phyloP scores from a whole-genome alignment of 2,113 vertebrate genomes.

The Gobius niger region DNA sequence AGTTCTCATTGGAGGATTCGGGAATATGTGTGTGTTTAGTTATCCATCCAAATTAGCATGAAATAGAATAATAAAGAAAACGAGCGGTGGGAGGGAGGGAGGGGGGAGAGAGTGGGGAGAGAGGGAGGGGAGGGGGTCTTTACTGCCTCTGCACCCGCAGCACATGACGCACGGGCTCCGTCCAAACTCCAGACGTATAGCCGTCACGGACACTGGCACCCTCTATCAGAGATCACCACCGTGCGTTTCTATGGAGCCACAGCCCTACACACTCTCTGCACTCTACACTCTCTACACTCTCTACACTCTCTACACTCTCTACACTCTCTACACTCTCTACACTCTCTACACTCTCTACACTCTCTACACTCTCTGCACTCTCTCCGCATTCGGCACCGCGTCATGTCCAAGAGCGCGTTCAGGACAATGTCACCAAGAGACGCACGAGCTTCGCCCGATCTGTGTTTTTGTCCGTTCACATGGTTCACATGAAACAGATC shows the following conservation, averaged over 20 bases:
- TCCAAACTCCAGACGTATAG: constrained; percentile 54
- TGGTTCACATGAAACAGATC: too few relatives aligned
- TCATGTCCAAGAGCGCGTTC: neutral
- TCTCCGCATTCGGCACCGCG: neutral
- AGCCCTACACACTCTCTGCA: constrained; percentile 15
- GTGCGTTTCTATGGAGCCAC: constrained; percentile 16
- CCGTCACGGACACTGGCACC: constrained; percentile 33
- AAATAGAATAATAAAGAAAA: constrained; percentile 3
- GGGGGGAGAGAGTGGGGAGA: neutral
- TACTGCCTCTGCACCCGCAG: constrained; percentile 66
- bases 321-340: too few relatives aligned
- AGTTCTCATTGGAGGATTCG: constrained; percentile 5
- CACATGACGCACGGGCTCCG: constrained; percentile 72
- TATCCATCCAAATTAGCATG: neutral
- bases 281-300: too few relatives aligned
- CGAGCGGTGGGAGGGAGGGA: neutral
- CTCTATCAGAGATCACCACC: constrained; percentile 13
- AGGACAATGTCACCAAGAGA: neutral
- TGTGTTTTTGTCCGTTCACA: too few relatives aligned
- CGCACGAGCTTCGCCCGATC: too few relatives aligned
- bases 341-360: too few relatives aligned
- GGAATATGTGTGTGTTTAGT: constrained; percentile 3
- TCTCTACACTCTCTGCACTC: too few relatives aligned
- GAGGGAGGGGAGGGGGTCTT: neutral
- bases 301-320: too few relatives aligned